Evolutionary conservation across 2,797 vertebrate genomes (phyloP).

Genomic region (Choloepus didactylus): DNA sequence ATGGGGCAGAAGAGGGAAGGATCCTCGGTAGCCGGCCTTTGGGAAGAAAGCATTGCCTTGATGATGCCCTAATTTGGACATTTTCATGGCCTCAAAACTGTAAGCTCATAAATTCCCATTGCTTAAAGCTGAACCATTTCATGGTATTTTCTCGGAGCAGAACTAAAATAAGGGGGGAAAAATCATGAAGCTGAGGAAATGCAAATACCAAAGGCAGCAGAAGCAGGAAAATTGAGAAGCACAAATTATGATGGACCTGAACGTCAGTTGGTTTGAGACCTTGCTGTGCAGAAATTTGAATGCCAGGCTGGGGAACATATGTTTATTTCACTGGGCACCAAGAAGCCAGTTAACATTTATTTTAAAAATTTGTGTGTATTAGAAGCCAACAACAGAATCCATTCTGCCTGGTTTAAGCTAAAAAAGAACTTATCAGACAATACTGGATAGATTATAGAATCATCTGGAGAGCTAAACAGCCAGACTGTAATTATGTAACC

Average conservation of each 20-base stretch:
- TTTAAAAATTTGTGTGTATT: not conserved
- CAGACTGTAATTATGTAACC: not conserved
- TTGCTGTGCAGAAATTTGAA: conserved; percentile 1
- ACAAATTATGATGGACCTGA: not conserved
- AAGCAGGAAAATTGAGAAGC: not conserved
- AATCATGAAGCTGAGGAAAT: not conserved
- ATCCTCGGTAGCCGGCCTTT: too few relatives aligned
- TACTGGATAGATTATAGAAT: not conserved
- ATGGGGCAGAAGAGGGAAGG: too few relatives aligned
- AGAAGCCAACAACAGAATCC: conserved; percentile 25
- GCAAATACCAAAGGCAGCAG: not conserved
- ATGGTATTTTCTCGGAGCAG: too few relatives aligned
- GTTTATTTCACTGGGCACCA: not conserved
- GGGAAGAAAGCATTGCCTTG: too few relatives aligned
- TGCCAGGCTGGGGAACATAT: not conserved
- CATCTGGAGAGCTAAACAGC: not conserved
- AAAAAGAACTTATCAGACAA: conserved; percentile 14
- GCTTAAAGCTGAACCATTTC: too few relatives aligned
- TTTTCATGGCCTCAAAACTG: too few relatives aligned
- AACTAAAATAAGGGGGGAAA: not conserved
- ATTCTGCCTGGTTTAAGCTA: not conserved
- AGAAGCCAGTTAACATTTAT: not conserved
- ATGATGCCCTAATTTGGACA: too few relatives aligned
- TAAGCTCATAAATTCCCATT: too few relatives aligned
- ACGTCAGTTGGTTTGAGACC: not conserved